A percentile compares a stretch with the other conserved stretches of the same genome.
These are phyloP conservation scores for Hemitrygon akajei DNA, from an alignment of 2,797 vertebrate species.

Conservation along the genomic window DNA sequence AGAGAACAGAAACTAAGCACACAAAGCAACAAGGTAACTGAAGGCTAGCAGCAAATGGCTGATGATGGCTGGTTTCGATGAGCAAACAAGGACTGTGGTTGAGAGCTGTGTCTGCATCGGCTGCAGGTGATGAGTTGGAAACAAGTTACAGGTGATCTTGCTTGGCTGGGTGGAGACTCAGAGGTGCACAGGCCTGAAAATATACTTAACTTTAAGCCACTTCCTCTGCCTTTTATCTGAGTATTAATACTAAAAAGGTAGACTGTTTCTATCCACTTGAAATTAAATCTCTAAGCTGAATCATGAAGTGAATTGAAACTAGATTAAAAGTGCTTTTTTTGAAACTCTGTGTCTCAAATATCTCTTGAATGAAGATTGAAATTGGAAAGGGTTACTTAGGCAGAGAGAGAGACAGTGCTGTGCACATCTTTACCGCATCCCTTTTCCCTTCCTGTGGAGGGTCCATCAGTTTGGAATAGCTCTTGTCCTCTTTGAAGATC, in stretches of 20 bases:
- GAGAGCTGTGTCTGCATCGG: too few species aligned
- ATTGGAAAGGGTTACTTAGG: constrained; percentile 5
- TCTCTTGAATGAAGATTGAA: neutral
- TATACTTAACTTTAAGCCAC: too few species aligned
- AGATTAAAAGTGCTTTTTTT: neutral
- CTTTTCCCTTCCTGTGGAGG: constrained; percentile 68
- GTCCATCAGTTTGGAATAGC: constrained; percentile 64
- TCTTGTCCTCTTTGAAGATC: constrained; percentile 67
- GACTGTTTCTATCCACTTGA: neutral
- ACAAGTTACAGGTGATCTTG: too few species aligned
- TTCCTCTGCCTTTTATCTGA: too few species aligned
- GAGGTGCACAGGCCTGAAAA: too few species aligned
- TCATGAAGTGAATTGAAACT: neutral
- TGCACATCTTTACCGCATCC: constrained; percentile 58
- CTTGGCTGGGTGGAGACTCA: too few species aligned
- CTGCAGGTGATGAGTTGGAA: too few species aligned
- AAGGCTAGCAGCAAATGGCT: too few species aligned
- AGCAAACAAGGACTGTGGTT: too few species aligned
- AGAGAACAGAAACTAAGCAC: too few species aligned
- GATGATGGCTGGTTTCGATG: too few species aligned
- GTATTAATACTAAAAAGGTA: neutral
- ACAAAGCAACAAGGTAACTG: too few species aligned
- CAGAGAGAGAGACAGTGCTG: constrained; percentile 44
- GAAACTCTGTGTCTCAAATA: neutral
- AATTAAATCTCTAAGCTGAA: neutral